Conservation (phyloP, 2,113 vertebrate species). For the Furnarius figulus region DNA sequence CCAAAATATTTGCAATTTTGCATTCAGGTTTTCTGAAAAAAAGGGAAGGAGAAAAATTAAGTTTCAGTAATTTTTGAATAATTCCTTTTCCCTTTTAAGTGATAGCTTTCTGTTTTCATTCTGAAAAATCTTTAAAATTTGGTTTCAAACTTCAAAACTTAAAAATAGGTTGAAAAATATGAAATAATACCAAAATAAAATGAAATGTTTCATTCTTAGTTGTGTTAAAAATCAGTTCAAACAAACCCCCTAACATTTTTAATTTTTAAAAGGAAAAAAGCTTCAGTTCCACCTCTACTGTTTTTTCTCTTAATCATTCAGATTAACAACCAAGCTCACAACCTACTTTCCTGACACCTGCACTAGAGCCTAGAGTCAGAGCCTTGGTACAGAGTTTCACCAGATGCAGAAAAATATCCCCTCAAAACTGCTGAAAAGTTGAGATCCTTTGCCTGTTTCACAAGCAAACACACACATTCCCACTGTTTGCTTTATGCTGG, state of each 20-base stretch:
- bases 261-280: neutral
- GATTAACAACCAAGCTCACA: neutral
- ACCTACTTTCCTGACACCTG: neutral
- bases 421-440: neutral
- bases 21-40: neutral
- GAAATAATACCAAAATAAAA: neutral
- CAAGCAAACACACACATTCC: neutral
- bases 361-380: neutral
- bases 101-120: neutral
- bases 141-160: neutral
- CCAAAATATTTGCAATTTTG: neutral
- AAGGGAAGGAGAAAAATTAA: accelerated
- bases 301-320: neutral
- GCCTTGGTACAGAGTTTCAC: neutral
- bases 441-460: neutral
- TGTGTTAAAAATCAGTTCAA: neutral
- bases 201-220: neutral
- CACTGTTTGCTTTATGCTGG: neutral
- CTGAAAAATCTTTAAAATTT: neutral
- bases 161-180: neutral
- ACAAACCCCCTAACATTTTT: accelerated
- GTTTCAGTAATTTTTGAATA: neutral
- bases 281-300: neutral
- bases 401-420: neutral
- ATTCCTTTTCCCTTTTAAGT: neutral